Evolutionary conservation across 2,113 vertebrate genomes (phyloP).

Genomic region (Engystomops pustulosus): DNA sequence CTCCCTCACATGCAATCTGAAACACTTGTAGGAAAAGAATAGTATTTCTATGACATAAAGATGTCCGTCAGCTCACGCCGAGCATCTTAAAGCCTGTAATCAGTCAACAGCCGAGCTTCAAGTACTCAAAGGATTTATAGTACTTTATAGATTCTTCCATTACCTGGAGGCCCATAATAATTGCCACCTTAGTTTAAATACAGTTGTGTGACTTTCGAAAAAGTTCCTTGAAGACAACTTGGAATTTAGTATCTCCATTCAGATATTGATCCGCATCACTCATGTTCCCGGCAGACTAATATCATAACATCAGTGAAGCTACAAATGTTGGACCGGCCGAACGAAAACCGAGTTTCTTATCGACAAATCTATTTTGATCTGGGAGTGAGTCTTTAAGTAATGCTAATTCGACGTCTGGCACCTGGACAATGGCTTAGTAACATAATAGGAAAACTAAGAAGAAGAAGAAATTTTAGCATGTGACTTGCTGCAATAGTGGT

Average conservation of each 20-base stretch:
- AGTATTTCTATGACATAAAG: constrained; percentile 23
- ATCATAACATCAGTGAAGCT: background rate
- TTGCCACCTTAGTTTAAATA: constrained; percentile 47
- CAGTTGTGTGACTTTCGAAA: constrained; percentile 30
- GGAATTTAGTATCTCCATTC: constrained; percentile 39
- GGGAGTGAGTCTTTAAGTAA: constrained; percentile 16
- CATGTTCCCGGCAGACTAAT: background rate
- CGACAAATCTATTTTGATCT: constrained; percentile 16
- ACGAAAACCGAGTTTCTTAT: constrained; percentile 27
- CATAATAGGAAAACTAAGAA: constrained; percentile 10
- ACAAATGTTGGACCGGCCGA: background rate
- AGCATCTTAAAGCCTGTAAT: constrained; percentile 33
- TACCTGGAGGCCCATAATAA: constrained; percentile 35
- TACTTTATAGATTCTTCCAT: constrained; percentile 37
- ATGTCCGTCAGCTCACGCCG: background rate
- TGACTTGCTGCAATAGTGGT: background rate
- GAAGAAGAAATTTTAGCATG: background rate
- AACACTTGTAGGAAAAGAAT: constrained; percentile 16
- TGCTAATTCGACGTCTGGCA: constrained; percentile 21
- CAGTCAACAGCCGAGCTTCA: constrained; percentile 13
- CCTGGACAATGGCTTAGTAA: constrained; percentile 19
- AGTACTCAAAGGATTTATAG: constrained; percentile 47
- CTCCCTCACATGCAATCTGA: background rate
- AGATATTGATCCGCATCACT: constrained; percentile 39
- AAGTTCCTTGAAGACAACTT: constrained; percentile 16